phyloP scores from a whole-genome alignment of 2,113 vertebrate genomes.

The Ptilorrhoa leucosticta region DNA sequence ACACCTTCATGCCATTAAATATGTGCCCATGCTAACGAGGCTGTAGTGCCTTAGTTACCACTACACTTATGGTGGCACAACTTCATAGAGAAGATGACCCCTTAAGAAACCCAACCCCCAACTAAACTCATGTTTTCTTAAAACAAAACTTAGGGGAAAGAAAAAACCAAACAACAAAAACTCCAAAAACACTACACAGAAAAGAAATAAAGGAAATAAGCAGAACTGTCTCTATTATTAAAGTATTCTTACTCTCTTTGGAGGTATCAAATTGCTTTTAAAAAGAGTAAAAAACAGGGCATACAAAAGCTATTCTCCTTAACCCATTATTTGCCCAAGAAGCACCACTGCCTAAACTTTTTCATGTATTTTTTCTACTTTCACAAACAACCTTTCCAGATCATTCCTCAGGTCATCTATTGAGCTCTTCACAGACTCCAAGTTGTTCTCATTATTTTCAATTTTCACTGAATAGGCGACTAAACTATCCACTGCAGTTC shows the following conservation, averaged over 20 bases:
- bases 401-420: slow-evolving; percentile 78
- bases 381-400: slow-evolving; percentile 73
- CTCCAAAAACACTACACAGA: background rate
- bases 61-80: background rate
- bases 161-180: background rate
- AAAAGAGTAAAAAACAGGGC: slow-evolving; percentile 11
- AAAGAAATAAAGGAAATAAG: slow-evolving; percentile 52
- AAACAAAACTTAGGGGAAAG: background rate
- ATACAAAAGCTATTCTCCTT: slow-evolving; percentile 56
- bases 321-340: background rate
- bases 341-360: slow-evolving; percentile 25
- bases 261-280: background rate
- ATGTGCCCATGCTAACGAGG: background rate
- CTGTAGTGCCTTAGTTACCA: background rate
- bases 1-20: background rate
- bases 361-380: slow-evolving; percentile 71
- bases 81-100: background rate
- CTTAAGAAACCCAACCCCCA: background rate
- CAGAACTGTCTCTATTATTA: slow-evolving; percentile 47
- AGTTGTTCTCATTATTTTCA: slow-evolving; percentile 80
- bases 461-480: slow-evolving; percentile 82
- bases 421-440: slow-evolving; percentile 75
- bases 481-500: slow-evolving; percentile 76
- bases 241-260: slow-evolving; percentile 49
- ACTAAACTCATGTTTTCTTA: background rate